Evolutionary conservation across 2,797 vertebrate genomes (phyloP).

Genomic region (Protosalanx chinensis): DNA sequence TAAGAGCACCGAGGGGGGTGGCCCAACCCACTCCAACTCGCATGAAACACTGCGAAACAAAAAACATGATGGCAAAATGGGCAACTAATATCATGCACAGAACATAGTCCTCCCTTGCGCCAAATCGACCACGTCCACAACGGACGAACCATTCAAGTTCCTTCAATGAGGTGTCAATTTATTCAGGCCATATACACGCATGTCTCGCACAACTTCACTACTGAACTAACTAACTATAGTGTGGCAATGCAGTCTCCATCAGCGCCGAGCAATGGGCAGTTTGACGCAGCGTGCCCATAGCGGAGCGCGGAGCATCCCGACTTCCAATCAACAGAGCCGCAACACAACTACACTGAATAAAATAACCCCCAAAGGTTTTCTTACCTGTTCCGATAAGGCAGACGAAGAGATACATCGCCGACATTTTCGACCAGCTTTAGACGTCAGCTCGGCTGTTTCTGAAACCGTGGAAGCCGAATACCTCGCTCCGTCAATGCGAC

Average conservation of each 20-base stretch:
- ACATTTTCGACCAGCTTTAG: slow-evolving; percentile 57
- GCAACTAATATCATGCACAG: neutral
- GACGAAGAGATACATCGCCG: slow-evolving; percentile 65
- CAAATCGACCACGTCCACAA: no score
- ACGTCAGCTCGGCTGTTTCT: slow-evolving; percentile 25
- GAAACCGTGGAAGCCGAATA: slow-evolving; percentile 38
- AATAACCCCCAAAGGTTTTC: slow-evolving; percentile 18
- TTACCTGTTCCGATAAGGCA: slow-evolving; percentile 76
- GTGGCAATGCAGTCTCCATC: slow-evolving; percentile 60
- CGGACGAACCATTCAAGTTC: no score
- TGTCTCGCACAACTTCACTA: slow-evolving; percentile 30
- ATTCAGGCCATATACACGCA: no score
- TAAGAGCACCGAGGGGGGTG: no score
- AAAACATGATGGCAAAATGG: neutral
- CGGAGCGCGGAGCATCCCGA: slow-evolving; percentile 38
- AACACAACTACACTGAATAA: neutral
- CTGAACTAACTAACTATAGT: slow-evolving; percentile 32
- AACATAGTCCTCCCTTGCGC: no score
- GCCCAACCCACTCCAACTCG: no score
- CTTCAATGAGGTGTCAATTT: no score
- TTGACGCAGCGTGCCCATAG: slow-evolving; percentile 66
- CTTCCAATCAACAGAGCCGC: slow-evolving; percentile 10
- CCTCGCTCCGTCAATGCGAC: slow-evolving; percentile 44
- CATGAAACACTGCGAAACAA: neutral
- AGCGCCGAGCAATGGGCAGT: slow-evolving; percentile 41